Percentiles rank a stretch among this genome's conserved stretches.
Conservation (phyloP, 2,113 vertebrate genomes). For the Aptenodytes patagonicus region DNA sequence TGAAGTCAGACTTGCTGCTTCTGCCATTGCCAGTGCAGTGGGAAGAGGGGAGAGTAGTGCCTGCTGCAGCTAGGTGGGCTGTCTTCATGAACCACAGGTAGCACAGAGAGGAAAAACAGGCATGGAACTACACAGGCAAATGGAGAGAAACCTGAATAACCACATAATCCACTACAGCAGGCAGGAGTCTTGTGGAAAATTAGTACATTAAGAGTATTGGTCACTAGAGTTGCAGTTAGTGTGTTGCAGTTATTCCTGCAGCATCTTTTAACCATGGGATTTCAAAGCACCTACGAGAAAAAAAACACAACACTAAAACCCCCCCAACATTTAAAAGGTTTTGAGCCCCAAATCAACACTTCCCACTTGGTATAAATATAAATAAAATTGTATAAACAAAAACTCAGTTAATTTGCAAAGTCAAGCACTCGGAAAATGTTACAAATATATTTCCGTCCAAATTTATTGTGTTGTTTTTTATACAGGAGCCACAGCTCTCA, state of each 20-base stretch:
- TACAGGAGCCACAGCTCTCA: neutral
- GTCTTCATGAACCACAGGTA: neutral
- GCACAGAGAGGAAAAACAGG: neutral
- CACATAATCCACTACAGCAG: neutral
- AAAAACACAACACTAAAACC: neutral
- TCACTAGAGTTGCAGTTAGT: neutral
- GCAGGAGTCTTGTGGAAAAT: neutral
- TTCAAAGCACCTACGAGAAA: neutral
- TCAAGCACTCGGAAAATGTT: neutral
- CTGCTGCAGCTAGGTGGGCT: neutral
- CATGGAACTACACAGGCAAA: neutral
- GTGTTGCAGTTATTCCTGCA: neutral
- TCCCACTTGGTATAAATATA: neutral
- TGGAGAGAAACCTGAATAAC: neutral
- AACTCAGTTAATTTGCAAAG: neutral
- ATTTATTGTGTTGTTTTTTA: neutral
- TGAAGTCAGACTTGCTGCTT: neutral
- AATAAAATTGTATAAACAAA: neutral
- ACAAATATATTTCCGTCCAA: neutral
- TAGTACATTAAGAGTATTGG: neutral
- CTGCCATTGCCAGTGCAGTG: neutral
- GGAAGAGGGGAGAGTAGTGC: neutral
- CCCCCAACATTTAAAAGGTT: neutral
- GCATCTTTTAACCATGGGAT: neutral
- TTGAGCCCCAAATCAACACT: neutral